Evolutionary conservation across 2,888 invertebrate species (phyloP).

Genomic region (Melieria crassipennis): DNA sequence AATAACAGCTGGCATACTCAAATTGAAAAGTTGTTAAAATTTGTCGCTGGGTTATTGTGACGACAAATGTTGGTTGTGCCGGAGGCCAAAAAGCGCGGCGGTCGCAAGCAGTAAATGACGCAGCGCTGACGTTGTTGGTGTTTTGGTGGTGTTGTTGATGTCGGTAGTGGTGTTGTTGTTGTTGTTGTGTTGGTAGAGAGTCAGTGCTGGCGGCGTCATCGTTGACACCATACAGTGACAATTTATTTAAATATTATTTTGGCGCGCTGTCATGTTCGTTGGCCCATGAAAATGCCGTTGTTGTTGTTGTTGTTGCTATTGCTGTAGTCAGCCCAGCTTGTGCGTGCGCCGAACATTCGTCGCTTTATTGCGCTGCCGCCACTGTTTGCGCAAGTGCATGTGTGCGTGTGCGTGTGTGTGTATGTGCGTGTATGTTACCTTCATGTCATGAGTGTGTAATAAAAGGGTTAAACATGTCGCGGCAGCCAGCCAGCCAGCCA

Average conservation of each 20-base stretch:
- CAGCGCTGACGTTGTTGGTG: not conserved
- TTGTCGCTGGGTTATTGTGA: conserved; percentile 7
- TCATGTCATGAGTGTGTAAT: not conserved
- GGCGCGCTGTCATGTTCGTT: conserved; percentile 26
- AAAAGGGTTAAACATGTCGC: too few relatives aligned
- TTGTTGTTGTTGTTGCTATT: not conserved
- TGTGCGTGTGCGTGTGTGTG: not conserved
- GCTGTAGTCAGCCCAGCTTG: not conserved
- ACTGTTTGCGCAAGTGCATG: not conserved
- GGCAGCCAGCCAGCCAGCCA: too few relatives aligned
- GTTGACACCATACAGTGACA: conserved; percentile 11
- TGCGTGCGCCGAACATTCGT: not conserved
- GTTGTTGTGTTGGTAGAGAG: too few relatives aligned
- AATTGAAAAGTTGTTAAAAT: conserved; percentile 27
- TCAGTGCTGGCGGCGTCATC: not conserved
- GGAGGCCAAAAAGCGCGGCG: not conserved
- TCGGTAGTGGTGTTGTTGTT: too few relatives aligned
- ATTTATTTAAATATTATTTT: conserved; percentile 31
- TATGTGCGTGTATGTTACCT: not conserved
- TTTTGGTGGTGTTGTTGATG: not conserved
- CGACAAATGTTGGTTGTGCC: not conserved
- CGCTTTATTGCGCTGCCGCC: not conserved
- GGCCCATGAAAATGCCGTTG: not conserved
- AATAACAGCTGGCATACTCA: conserved; percentile 1
- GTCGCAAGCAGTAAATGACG: not conserved